Evolutionary conservation across 2,113 vertebrate genomes (phyloP).

Genomic region (Gyps fulvus): DNA sequence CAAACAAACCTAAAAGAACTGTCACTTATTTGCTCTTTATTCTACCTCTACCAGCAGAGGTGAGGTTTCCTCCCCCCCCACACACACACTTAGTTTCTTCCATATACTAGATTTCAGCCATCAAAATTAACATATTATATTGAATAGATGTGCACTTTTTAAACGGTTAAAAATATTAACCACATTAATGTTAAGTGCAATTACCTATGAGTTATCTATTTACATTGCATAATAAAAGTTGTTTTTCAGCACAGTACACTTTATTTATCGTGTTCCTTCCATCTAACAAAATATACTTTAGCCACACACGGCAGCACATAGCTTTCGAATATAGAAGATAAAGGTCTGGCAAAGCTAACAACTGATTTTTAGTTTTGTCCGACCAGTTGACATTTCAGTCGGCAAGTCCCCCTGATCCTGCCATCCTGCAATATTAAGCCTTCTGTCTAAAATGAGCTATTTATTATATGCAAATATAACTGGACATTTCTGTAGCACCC

Average conservation of each 20-base stretch:
- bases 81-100: background rate
- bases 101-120: background rate
- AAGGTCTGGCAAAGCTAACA: background rate
- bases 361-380: background rate
- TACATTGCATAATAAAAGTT: background rate
- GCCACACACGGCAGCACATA: background rate
- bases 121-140: background rate
- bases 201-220: background rate
- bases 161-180: background rate
- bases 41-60: background rate
- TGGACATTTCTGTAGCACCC: background rate
- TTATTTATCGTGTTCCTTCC: background rate
- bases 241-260: conserved; percentile 20
- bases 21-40: background rate
- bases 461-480: background rate
- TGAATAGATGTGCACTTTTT: background rate
- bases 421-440: background rate
- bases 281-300: background rate
- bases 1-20: background rate
- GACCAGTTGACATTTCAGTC: background rate
- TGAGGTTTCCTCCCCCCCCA: background rate
- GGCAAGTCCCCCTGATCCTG: background rate
- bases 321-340: background rate
- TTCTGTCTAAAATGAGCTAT: background rate
- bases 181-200: background rate